Evolutionary conservation across 2,797 vertebrate genomes (phyloP).

Genomic region (Falco biarmicus): DNA sequence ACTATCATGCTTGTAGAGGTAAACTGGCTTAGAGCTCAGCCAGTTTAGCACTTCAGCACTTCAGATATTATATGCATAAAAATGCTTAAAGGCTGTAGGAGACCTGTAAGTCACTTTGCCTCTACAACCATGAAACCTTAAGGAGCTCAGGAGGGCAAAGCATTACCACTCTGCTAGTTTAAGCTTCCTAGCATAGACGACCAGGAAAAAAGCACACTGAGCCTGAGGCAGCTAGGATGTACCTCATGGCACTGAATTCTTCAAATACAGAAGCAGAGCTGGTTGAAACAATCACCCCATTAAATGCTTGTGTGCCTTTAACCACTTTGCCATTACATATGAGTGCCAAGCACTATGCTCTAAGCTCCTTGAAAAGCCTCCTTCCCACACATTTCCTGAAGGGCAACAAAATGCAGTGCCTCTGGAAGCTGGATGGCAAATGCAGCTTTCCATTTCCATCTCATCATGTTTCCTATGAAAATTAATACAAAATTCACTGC

Average conservation of each 20-base stretch:
- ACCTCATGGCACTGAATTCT: not conserved
- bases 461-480: not conserved
- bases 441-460: not conserved
- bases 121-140: not conserved
- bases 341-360: not conserved
- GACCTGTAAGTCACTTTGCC: slow-evolving; percentile 40
- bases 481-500: slow-evolving; percentile 1
- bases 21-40: slow-evolving; percentile 35
- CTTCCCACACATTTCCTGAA: not conserved
- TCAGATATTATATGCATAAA: slow-evolving; percentile 20
- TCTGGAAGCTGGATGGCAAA: not conserved
- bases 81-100: slow-evolving; percentile 21
- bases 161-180: not conserved
- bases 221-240: not conserved
- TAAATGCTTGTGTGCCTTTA: not conserved
- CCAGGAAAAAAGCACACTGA: not conserved
- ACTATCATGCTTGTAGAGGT: not conserved
- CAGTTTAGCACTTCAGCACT: slow-evolving; percentile 33
- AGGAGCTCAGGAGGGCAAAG: slow-evolving; percentile 18
- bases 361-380: not conserved
- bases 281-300: not conserved
- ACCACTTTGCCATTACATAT: not conserved
- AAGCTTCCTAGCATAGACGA: not conserved
- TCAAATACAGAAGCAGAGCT: not conserved
- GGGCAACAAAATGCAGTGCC: not conserved